phyloP scores from a whole-genome alignment of 1,140 invertebrate genomes.

The Atta cephalotes region DNA sequence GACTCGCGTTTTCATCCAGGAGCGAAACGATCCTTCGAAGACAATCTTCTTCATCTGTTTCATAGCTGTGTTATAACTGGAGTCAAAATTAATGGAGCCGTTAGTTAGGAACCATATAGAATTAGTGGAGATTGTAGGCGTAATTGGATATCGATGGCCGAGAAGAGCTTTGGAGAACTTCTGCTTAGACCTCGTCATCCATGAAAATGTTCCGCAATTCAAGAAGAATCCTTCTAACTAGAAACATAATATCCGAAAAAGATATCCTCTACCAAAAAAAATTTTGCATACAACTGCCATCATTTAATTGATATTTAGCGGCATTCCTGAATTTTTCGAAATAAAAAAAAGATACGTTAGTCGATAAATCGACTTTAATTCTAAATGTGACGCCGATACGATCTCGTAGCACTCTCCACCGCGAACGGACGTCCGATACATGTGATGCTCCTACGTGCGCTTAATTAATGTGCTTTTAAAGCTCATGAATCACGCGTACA shows the following conservation, averaged over 20 bases:
- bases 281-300: neutral
- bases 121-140: neutral
- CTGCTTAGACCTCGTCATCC: no score
- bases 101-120: neutral
- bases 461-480: constrained; percentile 43
- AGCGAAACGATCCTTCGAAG: constrained; percentile 3
- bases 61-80: neutral
- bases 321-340: neutral
- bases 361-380: neutral
- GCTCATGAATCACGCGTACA: constrained; percentile 8
- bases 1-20: neutral
- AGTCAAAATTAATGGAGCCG: neutral
- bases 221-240: neutral
- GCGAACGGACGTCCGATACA: constrained; percentile 55
- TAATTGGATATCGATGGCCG: neutral
- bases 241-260: neutral
- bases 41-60: neutral
- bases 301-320: neutral
- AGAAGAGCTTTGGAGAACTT: neutral
- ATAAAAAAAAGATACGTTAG: no score
- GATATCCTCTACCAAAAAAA: neutral
- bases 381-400: constrained; percentile 10
- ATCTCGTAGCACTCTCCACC: constrained; percentile 48
- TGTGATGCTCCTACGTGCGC: constrained; percentile 61
- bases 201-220: neutral